Evolutionary conservation across 37 sponge, comb jelly and placozoan genomes (phyloP).

Genomic region (Amphimedon queenslandica): DNA sequence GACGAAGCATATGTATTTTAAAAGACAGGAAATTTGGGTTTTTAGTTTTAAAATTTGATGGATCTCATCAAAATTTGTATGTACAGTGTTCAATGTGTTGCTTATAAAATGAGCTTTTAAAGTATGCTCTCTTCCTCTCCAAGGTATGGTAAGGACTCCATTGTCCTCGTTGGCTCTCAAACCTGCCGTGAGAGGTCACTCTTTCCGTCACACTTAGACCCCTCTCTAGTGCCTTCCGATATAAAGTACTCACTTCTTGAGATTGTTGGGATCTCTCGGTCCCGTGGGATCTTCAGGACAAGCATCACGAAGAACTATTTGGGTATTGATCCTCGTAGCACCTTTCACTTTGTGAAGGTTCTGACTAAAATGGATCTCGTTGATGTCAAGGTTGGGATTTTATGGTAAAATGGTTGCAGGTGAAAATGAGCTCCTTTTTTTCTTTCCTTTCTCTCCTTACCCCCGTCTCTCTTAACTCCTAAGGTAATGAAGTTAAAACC

Average conservation of each 20-base stretch:
- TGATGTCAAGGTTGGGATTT: constrained; percentile 15
- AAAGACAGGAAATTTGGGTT: not conserved
- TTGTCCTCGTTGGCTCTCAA: constrained; percentile 63
- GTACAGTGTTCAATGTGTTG: not conserved
- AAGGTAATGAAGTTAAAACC: too few relatives aligned
- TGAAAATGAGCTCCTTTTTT: constrained; percentile 8
- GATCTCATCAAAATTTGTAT: not conserved
- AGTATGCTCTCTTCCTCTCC: not conserved
- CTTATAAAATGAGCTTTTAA: not conserved
- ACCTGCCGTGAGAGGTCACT: constrained; percentile 38
- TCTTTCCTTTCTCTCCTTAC: constrained; percentile 23
- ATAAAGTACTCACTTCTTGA: constrained; percentile 55
- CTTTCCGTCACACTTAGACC: not conserved
- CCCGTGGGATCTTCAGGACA: constrained; percentile 34
- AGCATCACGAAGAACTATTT: constrained; percentile 33
- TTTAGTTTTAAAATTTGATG: not conserved
- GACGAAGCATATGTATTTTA: too few relatives aligned
- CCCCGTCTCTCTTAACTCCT: constrained; percentile 49
- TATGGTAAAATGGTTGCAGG: not conserved
- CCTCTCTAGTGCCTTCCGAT: constrained; percentile 8
- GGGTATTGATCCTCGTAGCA: constrained; percentile 55
- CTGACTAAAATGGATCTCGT: constrained; percentile 10
- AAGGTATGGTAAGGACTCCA: constrained; percentile 37
- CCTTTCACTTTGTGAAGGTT: constrained; percentile 34
- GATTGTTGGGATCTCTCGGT: constrained; percentile 30